Evolutionary conservation across 2,797 vertebrate species (phyloP).

Genomic region (Gobionotothen gibberifrons): DNA sequence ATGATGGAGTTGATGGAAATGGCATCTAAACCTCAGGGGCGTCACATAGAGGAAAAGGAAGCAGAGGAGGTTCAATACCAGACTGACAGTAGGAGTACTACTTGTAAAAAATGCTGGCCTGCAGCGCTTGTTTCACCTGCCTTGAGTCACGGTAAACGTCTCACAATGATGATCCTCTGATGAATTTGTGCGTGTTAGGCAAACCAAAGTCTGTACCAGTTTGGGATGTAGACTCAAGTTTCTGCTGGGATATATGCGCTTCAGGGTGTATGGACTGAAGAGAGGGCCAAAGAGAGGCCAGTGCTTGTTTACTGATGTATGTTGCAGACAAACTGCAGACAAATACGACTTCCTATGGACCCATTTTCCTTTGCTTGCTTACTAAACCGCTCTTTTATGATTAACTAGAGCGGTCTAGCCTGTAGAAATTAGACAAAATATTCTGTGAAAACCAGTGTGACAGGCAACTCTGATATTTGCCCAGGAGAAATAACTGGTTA

Average conservation of each 20-base stretch:
- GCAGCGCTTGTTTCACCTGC: slow-evolving; percentile 28
- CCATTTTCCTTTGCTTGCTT: slow-evolving; percentile 51
- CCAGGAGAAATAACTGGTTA: slow-evolving; percentile 48
- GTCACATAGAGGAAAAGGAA: slow-evolving; percentile 15
- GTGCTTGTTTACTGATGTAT: slow-evolving; percentile 66
- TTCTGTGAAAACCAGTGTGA: slow-evolving; percentile 46
- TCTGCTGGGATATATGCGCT: slow-evolving; percentile 57
- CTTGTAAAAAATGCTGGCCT: slow-evolving; percentile 23
- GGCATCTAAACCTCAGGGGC: not conserved
- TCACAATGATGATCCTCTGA: slow-evolving; percentile 10
- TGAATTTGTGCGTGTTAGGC: slow-evolving; percentile 25
- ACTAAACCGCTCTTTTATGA: slow-evolving; percentile 60
- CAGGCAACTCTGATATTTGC: slow-evolving; percentile 48
- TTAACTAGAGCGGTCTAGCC: slow-evolving; percentile 54
- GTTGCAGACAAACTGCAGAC: slow-evolving; percentile 59
- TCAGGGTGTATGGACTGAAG: slow-evolving; percentile 65
- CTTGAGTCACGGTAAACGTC: slow-evolving; percentile 32
- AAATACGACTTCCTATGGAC: slow-evolving; percentile 63
- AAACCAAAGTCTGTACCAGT: slow-evolving; percentile 43
- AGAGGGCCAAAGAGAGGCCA: slow-evolving; percentile 77
- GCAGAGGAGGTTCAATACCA: slow-evolving; percentile 27
- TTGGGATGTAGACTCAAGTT: slow-evolving; percentile 54
- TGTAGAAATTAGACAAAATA: slow-evolving; percentile 52
- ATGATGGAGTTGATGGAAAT: not conserved
- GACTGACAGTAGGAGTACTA: slow-evolving; percentile 20